Percentiles rank a stretch among this genome's conserved stretches.
Conservation (phyloP, 2,797 vertebrate genomes). For the Pristis pectinata region DNA sequence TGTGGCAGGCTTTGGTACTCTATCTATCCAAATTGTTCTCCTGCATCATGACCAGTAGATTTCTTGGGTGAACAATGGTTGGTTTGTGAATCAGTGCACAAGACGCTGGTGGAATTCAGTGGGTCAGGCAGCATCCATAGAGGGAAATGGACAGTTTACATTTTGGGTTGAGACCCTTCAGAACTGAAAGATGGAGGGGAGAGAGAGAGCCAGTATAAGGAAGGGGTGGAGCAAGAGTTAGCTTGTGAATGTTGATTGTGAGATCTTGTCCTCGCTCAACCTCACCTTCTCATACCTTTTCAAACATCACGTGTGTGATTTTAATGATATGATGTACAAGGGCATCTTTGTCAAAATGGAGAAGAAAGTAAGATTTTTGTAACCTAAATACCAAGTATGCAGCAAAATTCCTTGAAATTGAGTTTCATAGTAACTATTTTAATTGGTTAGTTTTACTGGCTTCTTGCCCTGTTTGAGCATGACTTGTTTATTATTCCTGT, state of each 20-base stretch:
- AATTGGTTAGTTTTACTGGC: not conserved
- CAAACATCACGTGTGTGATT: not conserved
- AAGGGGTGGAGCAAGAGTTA: not conserved
- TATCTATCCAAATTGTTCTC: not conserved
- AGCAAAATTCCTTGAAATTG: not conserved
- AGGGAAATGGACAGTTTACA: no score
- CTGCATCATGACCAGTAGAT: not conserved
- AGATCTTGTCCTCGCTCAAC: not conserved
- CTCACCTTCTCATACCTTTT: not conserved
- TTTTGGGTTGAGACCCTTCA: no score
- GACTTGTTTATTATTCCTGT: not conserved
- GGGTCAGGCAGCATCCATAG: no score
- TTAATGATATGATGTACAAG: not conserved
- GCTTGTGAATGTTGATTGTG: not conserved
- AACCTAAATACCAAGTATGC: not conserved
- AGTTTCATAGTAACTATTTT: not conserved
- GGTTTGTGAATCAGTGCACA: not conserved
- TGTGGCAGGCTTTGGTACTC: not conserved
- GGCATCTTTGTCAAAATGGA: not conserved
- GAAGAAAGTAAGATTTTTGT: not conserved
- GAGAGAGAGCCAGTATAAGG: no score
- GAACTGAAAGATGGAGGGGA: no score
- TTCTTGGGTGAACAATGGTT: not conserved
- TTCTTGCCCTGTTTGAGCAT: not conserved
- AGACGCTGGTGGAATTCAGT: no score